A percentile compares a stretch with the other conserved stretches of the same genome.
phyloP scores from a whole-genome alignment of 2,888 invertebrate genomes.

The Coelopa pilipes region DNA sequence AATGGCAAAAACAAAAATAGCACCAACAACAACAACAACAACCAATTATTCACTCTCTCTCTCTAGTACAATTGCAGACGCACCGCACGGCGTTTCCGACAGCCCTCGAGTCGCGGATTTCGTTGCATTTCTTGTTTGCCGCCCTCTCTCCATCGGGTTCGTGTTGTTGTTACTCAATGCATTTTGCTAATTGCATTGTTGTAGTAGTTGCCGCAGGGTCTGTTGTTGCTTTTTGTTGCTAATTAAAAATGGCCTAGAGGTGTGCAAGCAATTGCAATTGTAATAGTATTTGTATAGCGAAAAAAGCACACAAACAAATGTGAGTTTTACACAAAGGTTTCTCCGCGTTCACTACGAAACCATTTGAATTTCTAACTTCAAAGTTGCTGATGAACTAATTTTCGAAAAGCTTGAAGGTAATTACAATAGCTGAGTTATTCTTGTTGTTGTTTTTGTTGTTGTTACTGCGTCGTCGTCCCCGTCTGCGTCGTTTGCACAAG shows the following conservation, averaged over 20 bases:
- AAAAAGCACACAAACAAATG: not conserved
- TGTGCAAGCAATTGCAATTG: constrained; percentile 4
- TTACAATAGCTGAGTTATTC: not conserved
- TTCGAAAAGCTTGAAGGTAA: not conserved
- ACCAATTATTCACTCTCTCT: not conserved
- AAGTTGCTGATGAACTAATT: not conserved
- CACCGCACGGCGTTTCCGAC: no score
- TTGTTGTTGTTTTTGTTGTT: not conserved
- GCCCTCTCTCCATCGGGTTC: no score
- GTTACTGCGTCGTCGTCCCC: not conserved
- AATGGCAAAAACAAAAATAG: constrained; percentile 12
- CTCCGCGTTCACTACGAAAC: not conserved
- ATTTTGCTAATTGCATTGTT: not conserved
- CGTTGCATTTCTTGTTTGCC: no score
- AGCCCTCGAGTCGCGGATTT: no score
- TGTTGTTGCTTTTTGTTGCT: constrained; percentile 4
- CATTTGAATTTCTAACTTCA: constrained; percentile 15
- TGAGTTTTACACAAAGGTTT: not conserved
- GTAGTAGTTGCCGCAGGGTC: not conserved
- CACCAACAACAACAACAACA: constrained; percentile 4
- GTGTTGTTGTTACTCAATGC: no score
- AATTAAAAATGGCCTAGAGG: constrained; percentile 26
- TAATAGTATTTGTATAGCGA: not conserved
- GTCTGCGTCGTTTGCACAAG: constrained; percentile 11
- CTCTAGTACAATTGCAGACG: no score